phyloP scores from a whole-genome alignment of 1,140 invertebrate genomes.

The Diorhabda carinulata region DNA sequence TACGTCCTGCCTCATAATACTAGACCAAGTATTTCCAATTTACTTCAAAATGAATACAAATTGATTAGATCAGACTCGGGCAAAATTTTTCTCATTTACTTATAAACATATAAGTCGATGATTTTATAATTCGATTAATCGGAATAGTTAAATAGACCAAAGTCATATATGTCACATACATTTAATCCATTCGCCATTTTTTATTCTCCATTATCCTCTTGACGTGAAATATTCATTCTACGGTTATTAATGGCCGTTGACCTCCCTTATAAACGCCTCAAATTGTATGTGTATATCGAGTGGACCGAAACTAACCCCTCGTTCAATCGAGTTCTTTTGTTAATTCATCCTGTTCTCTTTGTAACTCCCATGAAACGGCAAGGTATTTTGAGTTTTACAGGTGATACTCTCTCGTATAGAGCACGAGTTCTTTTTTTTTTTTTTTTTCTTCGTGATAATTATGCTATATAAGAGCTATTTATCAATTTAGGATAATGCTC shows the following conservation, averaged over 20 bases:
- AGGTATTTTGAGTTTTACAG: slow-evolving; percentile 13
- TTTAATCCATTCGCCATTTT: not conserved
- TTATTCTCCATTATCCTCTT: not conserved
- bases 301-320: slow-evolving; percentile 15
- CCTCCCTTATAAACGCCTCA: slow-evolving; percentile 17
- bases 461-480: slow-evolving; percentile 15
- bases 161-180: too few relatives aligned
- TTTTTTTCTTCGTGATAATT: slow-evolving; percentile 10
- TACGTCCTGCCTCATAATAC: too few relatives aligned
- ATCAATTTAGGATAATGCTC: slow-evolving; percentile 10
- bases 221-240: slow-evolving; percentile 15
- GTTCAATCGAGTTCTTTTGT: slow-evolving; percentile 14
- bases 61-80: too few relatives aligned
- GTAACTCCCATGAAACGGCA: slow-evolving; percentile 9
- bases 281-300: slow-evolving; percentile 17
- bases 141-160: too few relatives aligned
- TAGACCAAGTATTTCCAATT: too few relatives aligned
- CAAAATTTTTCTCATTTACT: too few relatives aligned
- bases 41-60: too few relatives aligned
- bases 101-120: too few relatives aligned
- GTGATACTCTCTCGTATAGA: slow-evolving; percentile 13
- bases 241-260: slow-evolving; percentile 17
- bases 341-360: slow-evolving; percentile 12
- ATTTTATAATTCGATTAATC: too few relatives aligned
- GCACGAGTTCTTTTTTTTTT: slow-evolving; percentile 16